Conservation (phyloP, 2,888 invertebrate species). For the Clepsis dumicolana region DNA sequence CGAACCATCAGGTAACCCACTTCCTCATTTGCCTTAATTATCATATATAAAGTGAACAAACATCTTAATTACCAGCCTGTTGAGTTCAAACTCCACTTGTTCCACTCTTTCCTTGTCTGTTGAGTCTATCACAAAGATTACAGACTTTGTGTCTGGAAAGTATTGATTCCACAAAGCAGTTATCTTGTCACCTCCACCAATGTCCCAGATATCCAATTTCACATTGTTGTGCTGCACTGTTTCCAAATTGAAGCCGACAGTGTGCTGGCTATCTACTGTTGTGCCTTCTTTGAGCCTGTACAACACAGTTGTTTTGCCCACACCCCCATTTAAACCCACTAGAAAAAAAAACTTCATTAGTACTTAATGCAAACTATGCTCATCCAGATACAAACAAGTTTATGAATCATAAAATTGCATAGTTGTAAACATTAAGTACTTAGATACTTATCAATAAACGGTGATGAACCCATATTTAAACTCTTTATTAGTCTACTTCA, state of each 20-base stretch:
- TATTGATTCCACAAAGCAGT: conserved; percentile 33
- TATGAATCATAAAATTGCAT: too few relatives aligned
- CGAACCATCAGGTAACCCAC: too few relatives aligned
- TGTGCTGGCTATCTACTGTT: conserved; percentile 15
- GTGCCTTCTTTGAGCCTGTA: conserved; percentile 27
- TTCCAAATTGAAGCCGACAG: conserved; percentile 34
- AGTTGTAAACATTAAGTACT: too few relatives aligned
- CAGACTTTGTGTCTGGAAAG: conserved; percentile 25
- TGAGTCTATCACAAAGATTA: conserved; percentile 39
- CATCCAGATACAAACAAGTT: too few relatives aligned
- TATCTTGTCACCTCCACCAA: conserved; percentile 37
- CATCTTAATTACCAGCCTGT: conserved; percentile 27
- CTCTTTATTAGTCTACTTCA: neutral
- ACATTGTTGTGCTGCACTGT: conserved; percentile 28
- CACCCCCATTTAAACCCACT: conserved; percentile 41
- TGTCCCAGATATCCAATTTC: conserved; percentile 32
- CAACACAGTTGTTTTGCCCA: conserved; percentile 38
- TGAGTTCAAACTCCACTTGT: conserved; percentile 26
- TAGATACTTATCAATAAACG: too few relatives aligned
- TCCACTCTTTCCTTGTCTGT: conserved; percentile 29
- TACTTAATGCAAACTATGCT: neutral
- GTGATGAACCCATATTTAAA: too few relatives aligned
- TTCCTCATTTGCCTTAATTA: neutral
- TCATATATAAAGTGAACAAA: neutral
- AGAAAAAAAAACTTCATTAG: conserved; percentile 11